Evolutionary conservation across 2,888 invertebrate genomes (phyloP).

Genomic region (Trichopoda pennipes): DNA sequence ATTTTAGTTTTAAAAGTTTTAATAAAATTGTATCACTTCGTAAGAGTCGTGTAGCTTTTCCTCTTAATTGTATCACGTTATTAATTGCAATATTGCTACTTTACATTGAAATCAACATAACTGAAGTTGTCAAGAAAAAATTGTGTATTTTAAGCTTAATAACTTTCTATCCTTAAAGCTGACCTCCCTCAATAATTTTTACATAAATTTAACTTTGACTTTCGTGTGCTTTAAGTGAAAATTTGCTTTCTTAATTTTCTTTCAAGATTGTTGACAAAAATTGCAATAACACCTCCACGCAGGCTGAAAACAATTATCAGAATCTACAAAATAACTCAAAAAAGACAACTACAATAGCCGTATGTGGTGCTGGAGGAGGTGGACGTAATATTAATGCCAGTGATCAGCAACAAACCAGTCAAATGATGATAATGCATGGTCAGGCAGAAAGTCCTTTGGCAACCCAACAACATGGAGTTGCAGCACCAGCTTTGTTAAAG

Average conservation of each 20-base stretch:
- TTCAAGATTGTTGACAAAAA: slow-evolving; percentile 83
- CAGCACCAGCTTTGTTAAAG: slow-evolving; percentile 43
- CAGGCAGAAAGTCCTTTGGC: slow-evolving; percentile 36
- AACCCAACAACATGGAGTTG: slow-evolving; percentile 26
- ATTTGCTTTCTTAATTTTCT: not conserved
- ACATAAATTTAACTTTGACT: not conserved
- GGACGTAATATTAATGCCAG: slow-evolving; percentile 29
- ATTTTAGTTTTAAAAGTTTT: too few species aligned
- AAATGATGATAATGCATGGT: slow-evolving; percentile 41
- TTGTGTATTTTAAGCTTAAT: too few species aligned
- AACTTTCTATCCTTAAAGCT: too few species aligned
- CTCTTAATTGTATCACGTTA: too few species aligned
- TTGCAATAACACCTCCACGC: slow-evolving; percentile 84
- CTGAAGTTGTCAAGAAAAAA: too few species aligned
- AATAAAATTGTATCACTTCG: too few species aligned
- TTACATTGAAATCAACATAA: too few species aligned
- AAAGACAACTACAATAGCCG: slow-evolving; percentile 60
- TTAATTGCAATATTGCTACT: too few species aligned
- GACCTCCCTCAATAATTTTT: too few species aligned
- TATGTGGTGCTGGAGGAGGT: slow-evolving; percentile 40
- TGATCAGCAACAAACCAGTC: slow-evolving; percentile 44
- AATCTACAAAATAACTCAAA: slow-evolving; percentile 75
- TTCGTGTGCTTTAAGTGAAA: not conserved
- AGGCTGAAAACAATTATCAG: slow-evolving; percentile 73
- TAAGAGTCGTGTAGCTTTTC: too few species aligned